Conservation (phyloP, 2,797 vertebrate genomes). For the Tragopan temminckii region DNA sequence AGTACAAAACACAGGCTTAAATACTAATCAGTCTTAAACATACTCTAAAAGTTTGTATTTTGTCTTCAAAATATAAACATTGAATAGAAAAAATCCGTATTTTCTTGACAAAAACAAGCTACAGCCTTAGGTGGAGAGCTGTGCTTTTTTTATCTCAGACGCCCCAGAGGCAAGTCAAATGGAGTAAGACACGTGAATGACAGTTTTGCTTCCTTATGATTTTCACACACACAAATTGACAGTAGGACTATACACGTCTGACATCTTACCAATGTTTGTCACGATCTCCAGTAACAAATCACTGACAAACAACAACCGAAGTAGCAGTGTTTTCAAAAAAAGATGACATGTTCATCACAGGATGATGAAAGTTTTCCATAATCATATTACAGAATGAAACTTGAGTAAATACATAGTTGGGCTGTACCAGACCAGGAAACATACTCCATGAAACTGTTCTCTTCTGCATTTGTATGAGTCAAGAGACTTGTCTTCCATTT, state of each 20-base stretch:
- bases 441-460: neutral
- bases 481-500: neutral
- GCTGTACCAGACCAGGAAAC: neutral
- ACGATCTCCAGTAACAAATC: conserved; percentile 33
- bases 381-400: neutral
- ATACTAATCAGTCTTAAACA: neutral
- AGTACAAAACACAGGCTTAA: neutral
- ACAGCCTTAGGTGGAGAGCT: neutral
- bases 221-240: neutral
- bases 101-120: neutral
- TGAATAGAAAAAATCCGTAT: neutral
- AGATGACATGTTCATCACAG: neutral
- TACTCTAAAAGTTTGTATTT: neutral
- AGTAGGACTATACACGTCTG: neutral
- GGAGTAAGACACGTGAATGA: neutral
- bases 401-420: neutral
- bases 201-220: neutral
- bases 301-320: conserved; percentile 15
- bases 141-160: neutral
- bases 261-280: conserved; percentile 24
- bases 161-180: neutral
- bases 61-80: neutral
- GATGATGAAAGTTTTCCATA: neutral
- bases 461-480: neutral
- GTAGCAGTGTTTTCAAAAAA: conserved; percentile 13